Conservation (phyloP, 2,888 invertebrate species). For the Anagyrus pseudococci region DNA sequence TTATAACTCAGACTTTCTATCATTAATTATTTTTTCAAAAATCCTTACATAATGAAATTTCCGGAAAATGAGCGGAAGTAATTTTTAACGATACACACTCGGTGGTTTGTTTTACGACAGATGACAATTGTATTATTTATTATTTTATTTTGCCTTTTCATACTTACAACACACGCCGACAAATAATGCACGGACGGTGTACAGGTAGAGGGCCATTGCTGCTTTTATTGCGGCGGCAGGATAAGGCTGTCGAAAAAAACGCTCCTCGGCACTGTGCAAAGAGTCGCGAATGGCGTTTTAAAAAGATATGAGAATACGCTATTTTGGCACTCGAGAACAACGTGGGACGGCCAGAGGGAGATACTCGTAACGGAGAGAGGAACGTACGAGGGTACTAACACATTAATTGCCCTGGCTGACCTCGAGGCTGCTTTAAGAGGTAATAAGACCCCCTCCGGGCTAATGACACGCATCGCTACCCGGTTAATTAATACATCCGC, state of each 20-base stretch:
- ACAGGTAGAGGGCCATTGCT: constrained; percentile 59
- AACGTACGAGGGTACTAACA: constrained; percentile 47
- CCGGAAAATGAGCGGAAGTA: too few relatives aligned
- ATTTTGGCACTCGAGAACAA: constrained; percentile 52
- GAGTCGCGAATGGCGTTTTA: constrained; percentile 44
- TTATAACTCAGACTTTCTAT: too few relatives aligned
- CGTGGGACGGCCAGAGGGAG: constrained; percentile 46
- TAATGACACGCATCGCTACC: too few relatives aligned
- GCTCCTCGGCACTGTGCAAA: constrained; percentile 43
- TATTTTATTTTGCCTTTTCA: too few relatives aligned
- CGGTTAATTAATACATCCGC: too few relatives aligned
- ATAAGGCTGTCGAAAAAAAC: constrained; percentile 42
- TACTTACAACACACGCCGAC: too few relatives aligned
- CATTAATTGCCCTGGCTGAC: constrained; percentile 45
- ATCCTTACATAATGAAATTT: too few relatives aligned
- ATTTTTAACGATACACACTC: too few relatives aligned
- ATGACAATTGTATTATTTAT: too few relatives aligned
- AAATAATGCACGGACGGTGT: too few relatives aligned
- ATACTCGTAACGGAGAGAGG: constrained; percentile 51
- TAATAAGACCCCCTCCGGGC: constrained; percentile 20
- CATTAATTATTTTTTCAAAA: too few relatives aligned
- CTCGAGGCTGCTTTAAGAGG: constrained; percentile 43
- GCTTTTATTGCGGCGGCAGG: constrained; percentile 55
- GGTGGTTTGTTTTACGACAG: too few relatives aligned
- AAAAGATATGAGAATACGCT: constrained; percentile 41